phyloP scores from a whole-genome alignment of 2,113 vertebrate species.

The Oncorhynchus masou region DNA sequence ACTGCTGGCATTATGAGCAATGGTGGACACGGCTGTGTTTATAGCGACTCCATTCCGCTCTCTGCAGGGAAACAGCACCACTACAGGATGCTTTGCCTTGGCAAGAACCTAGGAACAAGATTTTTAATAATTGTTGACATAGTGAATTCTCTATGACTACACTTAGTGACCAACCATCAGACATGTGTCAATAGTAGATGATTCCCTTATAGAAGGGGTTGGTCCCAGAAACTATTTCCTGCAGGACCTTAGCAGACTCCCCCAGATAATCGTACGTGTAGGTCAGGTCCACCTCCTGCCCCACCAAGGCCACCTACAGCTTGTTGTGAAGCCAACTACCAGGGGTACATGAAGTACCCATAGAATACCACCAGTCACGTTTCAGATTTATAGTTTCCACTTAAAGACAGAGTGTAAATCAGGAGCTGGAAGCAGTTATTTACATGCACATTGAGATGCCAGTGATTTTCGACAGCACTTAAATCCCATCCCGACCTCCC shows the following conservation, averaged over 20 bases:
- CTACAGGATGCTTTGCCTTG: constrained; percentile 83
- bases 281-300: constrained; percentile 82
- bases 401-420: constrained; percentile 1
- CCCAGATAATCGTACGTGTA: constrained; percentile 86
- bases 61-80: constrained; percentile 89
- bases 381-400: constrained; percentile 8
- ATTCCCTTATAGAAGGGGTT: constrained; percentile 81
- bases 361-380: background rate
- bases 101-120: constrained; percentile 71
- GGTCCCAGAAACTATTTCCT: constrained; percentile 79
- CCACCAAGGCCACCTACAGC: constrained; percentile 83
- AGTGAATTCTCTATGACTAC: background rate
- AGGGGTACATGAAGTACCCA: background rate
- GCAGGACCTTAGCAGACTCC: constrained; percentile 80
- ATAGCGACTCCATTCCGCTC: constrained; percentile 82
- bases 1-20: constrained; percentile 83
- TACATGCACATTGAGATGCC: background rate
- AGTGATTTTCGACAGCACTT: background rate
- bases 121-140: background rate
- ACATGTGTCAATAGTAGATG: background rate
- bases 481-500: background rate
- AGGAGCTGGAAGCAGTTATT: constrained; percentile 1
- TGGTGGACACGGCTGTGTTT: constrained; percentile 81
- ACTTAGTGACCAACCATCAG: background rate
- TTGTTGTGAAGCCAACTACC: constrained; percentile 92